Evolutionary conservation across 1,140 invertebrate species (phyloP).

Genomic region (Tetramorium parvispinum): DNA sequence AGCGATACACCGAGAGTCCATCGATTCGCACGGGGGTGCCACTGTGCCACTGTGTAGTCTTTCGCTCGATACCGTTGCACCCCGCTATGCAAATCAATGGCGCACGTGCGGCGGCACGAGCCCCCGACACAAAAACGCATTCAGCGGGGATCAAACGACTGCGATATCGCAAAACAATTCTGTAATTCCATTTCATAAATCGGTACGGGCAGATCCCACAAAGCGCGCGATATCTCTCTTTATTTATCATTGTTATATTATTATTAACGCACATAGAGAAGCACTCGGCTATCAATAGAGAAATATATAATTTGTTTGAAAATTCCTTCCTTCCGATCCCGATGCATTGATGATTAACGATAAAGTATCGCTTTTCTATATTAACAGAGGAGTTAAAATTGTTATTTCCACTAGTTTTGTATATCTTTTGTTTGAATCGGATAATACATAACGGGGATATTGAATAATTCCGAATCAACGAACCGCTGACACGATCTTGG

Average conservation of each 20-base stretch:
- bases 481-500: neutral
- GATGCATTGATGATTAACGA: neutral
- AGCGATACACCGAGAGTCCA: neutral
- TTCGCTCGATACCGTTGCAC: conserved; percentile 29
- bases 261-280: neutral
- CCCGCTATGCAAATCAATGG: conserved; percentile 11
- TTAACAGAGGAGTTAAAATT: neutral
- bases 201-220: neutral
- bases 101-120: neutral
- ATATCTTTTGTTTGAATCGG: neutral
- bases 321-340: neutral
- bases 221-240: neutral
- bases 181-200: neutral
- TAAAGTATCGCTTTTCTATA: neutral
- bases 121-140: conserved; percentile 6
- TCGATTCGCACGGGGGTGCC: conserved; percentile 13
- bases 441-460: too few relatives aligned
- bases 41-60: conserved; percentile 8
- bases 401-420: neutral
- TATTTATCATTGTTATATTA: conserved; percentile 1
- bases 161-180: neutral
- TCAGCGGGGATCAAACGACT: conserved; percentile 3
- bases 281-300: neutral
- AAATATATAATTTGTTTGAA: neutral
- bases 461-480: conserved; percentile 1